Percentiles rank a stretch among this genome's conserved stretches.
Evolutionary conservation across 2,888 invertebrate genomes (phyloP).

Genomic region (Lithophane ornitopus): DNA sequence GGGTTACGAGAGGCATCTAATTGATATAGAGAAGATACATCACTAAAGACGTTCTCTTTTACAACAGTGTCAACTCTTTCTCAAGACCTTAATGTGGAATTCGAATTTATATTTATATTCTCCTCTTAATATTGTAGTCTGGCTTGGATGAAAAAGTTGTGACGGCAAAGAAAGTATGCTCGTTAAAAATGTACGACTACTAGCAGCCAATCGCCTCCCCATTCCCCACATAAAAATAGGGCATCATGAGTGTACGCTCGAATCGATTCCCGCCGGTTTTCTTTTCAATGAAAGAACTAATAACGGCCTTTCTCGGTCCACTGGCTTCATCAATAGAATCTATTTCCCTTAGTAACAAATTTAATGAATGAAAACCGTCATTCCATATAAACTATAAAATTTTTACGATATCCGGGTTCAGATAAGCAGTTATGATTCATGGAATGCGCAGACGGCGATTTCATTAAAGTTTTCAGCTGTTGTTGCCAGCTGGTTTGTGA

Average conservation of each 20-base stretch:
- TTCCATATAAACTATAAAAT: conserved; percentile 37
- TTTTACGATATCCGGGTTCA: conserved; percentile 46
- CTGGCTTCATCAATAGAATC: conserved; percentile 13
- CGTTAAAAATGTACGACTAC: conserved; percentile 35
- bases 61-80: conserved; percentile 48
- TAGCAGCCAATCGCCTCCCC: conserved; percentile 1
- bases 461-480: conserved; percentile 29
- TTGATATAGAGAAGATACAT: conserved; percentile 52
- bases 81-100: conserved; percentile 27
- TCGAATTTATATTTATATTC: conserved; percentile 5
- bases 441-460: conserved; percentile 38
- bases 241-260: conserved; percentile 20
- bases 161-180: conserved; percentile 3
- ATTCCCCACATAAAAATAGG: conserved; percentile 34
- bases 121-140: neutral
- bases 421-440: conserved; percentile 48
- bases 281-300: conserved; percentile 26
- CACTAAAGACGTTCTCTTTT: conserved; percentile 56
- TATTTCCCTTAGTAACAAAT: conserved; percentile 31
- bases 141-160: conserved; percentile 9
- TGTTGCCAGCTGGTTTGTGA: conserved; percentile 25
- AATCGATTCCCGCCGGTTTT: conserved; percentile 32
- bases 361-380: conserved; percentile 40
- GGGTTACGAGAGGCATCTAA: conserved; percentile 51
- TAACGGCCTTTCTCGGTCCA: conserved; percentile 13